Base-by-base conservation (phyloP, 2,797 vertebrate genomes). In the Sebastes kiyomatsui region DNA sequence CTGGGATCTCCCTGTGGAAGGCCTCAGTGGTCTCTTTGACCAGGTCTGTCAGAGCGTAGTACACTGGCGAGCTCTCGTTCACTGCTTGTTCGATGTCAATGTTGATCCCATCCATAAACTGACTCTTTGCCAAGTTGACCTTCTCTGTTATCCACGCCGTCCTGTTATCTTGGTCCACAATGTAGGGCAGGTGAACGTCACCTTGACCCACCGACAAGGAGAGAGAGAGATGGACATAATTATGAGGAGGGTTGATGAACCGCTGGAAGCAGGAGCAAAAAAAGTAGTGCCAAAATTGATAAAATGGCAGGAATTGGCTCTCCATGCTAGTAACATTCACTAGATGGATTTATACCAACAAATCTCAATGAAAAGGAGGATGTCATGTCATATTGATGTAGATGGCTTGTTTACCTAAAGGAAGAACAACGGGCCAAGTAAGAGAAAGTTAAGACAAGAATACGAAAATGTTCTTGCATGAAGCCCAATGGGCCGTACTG, bases 21-120 rank as follows among this genome's bases (percentile, higher is more conserved):
- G 92, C 81, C 46, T 97, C 96, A 14, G 98, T 94, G 58, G 97
- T 97, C 94, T 99, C 98, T 86, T 93, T 97, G 69, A 99, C 98
- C 82, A 99, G 94, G 20, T 94, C 92, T 52, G 97, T 99, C 90
- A 99, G 83, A 42, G 98, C 97, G 16, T 95, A 84, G 87, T 97
- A 98, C 87, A 98, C 96, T 1, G 95, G 90, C 0, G 97, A 97
- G 18, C 72, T 92, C 65, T 90, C 70, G 0, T 91, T 92, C 74
- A 98, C 96, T n/a, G 93, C 95, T 78, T 99, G 97, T 75, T 99
- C 98, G 86, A 99, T 96, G 83, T 99, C 98, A 67, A 99, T 85
- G 92, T 99, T 99, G 93, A 99, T 98, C 67, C 98, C 98, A 88
- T 99, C 98, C 98, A 99, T 97, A 71, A 97, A 96, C 82, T 98